These are phyloP conservation scores for Andrena trimmerana DNA, from an alignment of 2,888 invertebrate genomes.

Conservation along the genomic window DNA sequence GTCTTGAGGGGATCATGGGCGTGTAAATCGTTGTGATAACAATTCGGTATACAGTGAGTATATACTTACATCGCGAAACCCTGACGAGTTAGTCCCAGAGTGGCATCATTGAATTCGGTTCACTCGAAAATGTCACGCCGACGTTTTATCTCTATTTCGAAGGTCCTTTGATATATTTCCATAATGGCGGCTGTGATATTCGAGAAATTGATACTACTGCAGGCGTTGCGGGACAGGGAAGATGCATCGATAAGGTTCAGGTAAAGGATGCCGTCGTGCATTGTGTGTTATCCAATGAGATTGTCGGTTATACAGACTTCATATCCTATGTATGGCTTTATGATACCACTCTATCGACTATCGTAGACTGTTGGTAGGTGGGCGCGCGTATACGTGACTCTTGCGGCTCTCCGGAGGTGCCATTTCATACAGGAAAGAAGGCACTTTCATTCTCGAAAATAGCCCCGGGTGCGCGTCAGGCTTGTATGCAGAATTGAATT, in stretches of 20 bases:
- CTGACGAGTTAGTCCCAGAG: too few relatives aligned
- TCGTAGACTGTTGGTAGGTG: constrained; percentile 24
- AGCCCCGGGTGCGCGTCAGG: constrained; percentile 12
- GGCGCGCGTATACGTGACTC: constrained; percentile 36
- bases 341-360: constrained; percentile 60
- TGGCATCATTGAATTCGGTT: not conserved
- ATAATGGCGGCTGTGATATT: constrained; percentile 28
- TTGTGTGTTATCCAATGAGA: constrained; percentile 65
- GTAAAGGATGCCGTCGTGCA: constrained; percentile 51
- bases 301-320: constrained; percentile 62
- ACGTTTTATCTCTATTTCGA: constrained; percentile 12
- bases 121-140: not conserved
- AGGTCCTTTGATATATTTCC: constrained; percentile 28
- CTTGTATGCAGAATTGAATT: constrained; percentile 49
- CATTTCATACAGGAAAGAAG: constrained; percentile 49
- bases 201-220: constrained; percentile 48
- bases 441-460: constrained; percentile 54
- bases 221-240: constrained; percentile 34
- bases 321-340: constrained; percentile 66
- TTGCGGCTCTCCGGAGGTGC: constrained; percentile 54
- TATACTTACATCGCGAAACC: too few relatives aligned
- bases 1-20: too few relatives aligned
- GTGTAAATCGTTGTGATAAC: too few relatives aligned
- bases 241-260: constrained; percentile 45
- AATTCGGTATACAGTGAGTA: too few relatives aligned